These are phyloP conservation scores for Notarius quadriscutis DNA, from an alignment of 2,113 vertebrate genomes.

Conservation along the genomic window DNA sequence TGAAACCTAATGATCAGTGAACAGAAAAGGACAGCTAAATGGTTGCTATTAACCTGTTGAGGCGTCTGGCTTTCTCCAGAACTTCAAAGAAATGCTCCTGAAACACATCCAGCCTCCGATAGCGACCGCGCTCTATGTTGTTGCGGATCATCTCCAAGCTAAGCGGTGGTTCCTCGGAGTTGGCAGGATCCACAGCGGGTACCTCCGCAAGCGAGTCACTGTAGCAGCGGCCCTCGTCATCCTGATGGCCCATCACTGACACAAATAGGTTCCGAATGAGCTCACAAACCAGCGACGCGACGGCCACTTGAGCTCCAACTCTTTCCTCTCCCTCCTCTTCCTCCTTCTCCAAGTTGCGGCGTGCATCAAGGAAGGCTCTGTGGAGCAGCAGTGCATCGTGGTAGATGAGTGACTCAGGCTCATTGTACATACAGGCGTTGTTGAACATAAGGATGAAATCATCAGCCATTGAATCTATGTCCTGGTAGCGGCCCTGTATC, in stretches of 20 bases:
- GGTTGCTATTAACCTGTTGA: slow-evolving; percentile 83
- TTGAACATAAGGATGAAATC: slow-evolving; percentile 99
- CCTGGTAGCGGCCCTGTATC: slow-evolving; percentile 94
- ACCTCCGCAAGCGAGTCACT: slow-evolving; percentile 97
- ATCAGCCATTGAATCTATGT: slow-evolving; percentile 92
- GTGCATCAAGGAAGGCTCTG: slow-evolving; percentile 90
- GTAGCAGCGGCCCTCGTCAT: slow-evolving; percentile 96
- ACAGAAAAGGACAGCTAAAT: background rate
- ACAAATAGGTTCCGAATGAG: slow-evolving; percentile 96
- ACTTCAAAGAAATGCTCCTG: slow-evolving; percentile 99
- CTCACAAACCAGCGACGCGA: slow-evolving; percentile 88
- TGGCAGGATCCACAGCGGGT: slow-evolving; percentile 85
- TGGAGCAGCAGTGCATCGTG: slow-evolving; percentile 94
- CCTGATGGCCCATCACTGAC: slow-evolving; percentile 95
- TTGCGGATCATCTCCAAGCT: slow-evolving; percentile 91
- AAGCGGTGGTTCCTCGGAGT: slow-evolving; percentile 84
- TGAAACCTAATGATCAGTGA: background rate
- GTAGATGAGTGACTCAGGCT: slow-evolving; percentile 97
- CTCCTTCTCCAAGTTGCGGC: slow-evolving; percentile 89
- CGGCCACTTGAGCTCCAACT: slow-evolving; percentile 72
- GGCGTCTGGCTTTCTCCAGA: slow-evolving; percentile 88
- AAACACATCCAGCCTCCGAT: slow-evolving; percentile 91
- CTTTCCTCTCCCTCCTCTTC: slow-evolving; percentile 88
- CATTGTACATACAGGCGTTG: slow-evolving; percentile 97
- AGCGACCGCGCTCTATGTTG: slow-evolving; percentile 91